Percentiles rank a stretch among this genome's conserved stretches.
Evolutionary conservation across 2,888 invertebrate genomes (phyloP).

Genomic region (Eupithecia subfuscata): DNA sequence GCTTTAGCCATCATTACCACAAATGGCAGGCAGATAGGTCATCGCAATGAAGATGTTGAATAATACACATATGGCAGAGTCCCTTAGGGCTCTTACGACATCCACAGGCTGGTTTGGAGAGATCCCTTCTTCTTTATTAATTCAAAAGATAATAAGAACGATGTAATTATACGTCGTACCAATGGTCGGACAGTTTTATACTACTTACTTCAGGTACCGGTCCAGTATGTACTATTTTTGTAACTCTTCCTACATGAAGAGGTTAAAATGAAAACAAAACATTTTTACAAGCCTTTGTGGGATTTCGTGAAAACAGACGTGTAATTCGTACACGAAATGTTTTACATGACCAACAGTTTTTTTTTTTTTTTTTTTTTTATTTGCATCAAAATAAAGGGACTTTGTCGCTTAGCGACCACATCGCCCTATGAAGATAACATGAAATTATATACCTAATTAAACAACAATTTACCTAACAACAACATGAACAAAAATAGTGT

Average conservation of each 20-base stretch:
- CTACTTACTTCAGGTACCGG: neutral
- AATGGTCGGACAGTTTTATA: neutral
- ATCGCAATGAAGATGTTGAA: neutral
- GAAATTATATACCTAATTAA: too few relatives aligned
- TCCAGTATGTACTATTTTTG: neutral
- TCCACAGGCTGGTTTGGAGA: neutral
- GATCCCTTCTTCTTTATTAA: neutral
- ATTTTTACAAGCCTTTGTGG: conserved; percentile 50
- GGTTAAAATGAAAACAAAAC: conserved; percentile 56
- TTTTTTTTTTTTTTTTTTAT: too few relatives aligned
- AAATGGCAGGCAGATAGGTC: neutral
- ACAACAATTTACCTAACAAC: too few relatives aligned
- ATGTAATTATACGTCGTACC: neutral
- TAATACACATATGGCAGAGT: too few relatives aligned
- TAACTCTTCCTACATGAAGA: neutral
- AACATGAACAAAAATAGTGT: too few relatives aligned
- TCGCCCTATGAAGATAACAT: too few relatives aligned
- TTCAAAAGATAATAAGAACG: neutral
- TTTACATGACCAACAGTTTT: conserved; percentile 2
- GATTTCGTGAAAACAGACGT: conserved; percentile 47
- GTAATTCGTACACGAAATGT: conserved; percentile 8
- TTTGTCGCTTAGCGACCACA: too few relatives aligned
- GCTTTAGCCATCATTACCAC: neutral
- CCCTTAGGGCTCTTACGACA: too few relatives aligned
- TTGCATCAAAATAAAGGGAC: too few relatives aligned